A percentile compares a stretch with the other conserved stretches of the same genome.
Conservation (phyloP, 2,797 vertebrate species). For the Glyptemys insculpta region DNA sequence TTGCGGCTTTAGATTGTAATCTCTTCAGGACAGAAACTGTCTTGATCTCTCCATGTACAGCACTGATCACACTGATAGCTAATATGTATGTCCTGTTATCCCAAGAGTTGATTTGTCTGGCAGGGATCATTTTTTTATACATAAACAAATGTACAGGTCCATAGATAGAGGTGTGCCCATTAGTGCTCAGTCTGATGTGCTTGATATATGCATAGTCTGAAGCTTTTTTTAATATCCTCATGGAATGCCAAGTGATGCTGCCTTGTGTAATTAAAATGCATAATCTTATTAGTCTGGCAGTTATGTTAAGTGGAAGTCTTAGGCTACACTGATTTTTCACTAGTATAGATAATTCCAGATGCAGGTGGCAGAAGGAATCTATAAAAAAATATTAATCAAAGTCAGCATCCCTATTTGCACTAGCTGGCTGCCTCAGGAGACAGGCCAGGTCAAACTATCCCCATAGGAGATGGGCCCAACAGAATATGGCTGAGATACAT, state of each 20-base stretch:
- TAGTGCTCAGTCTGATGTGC: not conserved
- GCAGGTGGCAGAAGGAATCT: not conserved
- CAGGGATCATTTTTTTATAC: not conserved
- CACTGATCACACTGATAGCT: not conserved
- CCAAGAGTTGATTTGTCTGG: not conserved
- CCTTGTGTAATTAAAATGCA: not conserved
- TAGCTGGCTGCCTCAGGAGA: not conserved
- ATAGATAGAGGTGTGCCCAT: not conserved
- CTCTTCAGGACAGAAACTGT: not conserved
- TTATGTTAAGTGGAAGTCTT: not conserved
- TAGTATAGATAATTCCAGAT: not conserved
- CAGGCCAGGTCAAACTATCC: not conserved
- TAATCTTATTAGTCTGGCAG: not conserved
- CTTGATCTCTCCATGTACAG: not conserved
- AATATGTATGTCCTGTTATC: not conserved
- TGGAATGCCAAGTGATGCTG: not conserved
- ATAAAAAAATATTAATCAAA: constrained; percentile 2
- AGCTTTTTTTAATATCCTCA: not conserved
- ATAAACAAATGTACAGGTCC: not conserved
- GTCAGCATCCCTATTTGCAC: not conserved
- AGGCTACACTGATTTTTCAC: not conserved
- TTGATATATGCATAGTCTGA: not conserved
- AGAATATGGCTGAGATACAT: not conserved
- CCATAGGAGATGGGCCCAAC: not conserved
- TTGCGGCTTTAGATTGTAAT: not conserved